Base-by-base conservation (phyloP, 2,113 vertebrate species). In the Datnioides undecimradiatus region DNA sequence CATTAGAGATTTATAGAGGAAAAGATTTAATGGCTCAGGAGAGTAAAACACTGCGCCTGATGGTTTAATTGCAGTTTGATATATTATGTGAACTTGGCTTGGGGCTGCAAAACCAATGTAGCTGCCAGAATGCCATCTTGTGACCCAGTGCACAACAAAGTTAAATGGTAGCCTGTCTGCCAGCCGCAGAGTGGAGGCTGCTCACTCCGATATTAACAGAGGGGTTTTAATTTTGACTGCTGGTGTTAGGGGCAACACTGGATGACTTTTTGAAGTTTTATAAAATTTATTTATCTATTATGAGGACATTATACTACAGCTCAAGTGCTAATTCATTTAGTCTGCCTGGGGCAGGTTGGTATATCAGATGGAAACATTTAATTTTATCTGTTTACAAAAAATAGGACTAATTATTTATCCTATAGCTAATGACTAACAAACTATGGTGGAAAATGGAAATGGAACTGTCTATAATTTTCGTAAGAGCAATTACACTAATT, bases 11-110 rank as follows among this genome's bases (percentile, higher is more conserved):
- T 71, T 19, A 65, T 29, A 34, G 57, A 48, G 41, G 23, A 48
- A 72, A 62, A 27, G 6, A 51, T 55, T 79, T 81, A 54, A 41
- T 66, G 51, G 16, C 63, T 51, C 29, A 49, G 52, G 40, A 79
- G 52, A 65, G 59, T 55, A 62, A 62, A 71, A 80, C 41, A 27
- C 60, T 40, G 33, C 9, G 19, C 21, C 69, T 49, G 67, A 78
- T 64, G 78, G 46, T 71, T 88, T 71, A 60, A 73, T 86, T 79
- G 58, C 34, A 34, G 58, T 46, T 74, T 65, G 51, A 76, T 88
- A 73, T 67, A 78, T 83, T 29, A 73, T 36, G 51, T 54, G 46
- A 67, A 52, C 38, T 46, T 66, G 40, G 49, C 83, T 59, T 14
- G 36, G 69, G 73, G 70, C 9, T 2, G 43, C 13, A 55, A n/a